Evolutionary conservation across 2,113 vertebrate species (phyloP), one percentile per base, ranked within the genome.

Genomic region (Alligator mississippiensis): DNA sequence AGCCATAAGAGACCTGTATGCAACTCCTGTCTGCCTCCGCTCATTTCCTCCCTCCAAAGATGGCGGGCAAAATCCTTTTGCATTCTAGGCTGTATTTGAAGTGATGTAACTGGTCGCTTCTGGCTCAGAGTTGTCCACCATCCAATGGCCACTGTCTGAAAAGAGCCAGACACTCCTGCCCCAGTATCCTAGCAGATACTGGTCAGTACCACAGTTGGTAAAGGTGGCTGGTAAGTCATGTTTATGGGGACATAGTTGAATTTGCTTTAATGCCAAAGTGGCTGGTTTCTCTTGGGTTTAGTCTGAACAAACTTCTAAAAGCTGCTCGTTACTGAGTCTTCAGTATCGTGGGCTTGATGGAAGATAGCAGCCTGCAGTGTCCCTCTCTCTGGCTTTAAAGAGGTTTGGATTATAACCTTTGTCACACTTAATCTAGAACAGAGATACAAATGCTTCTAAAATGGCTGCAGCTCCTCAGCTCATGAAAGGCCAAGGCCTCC

Each of bases 391-490:
- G 61, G 38, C 38, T n/a, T 17, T 19, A 74, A n/a, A 30, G n/a
- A 58, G 1, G 9, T 57, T 62, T 1, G 0, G 74, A 47, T 80
- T 28, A 17, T 79, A 60, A 58, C 70, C 13, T 59, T n/a, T 57
- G 27, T 18, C 57, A 17, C 34, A 7, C 25, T 4, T 9, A 2
- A 14, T 7, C 10, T 3, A 4, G 8, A 6, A 2, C 87, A 5
- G 38, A 11, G 64, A 2, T 3, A 12, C 0, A 3, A 87, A 47
- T 28, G 0, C 4, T 1, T 3, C 47, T 60, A 2, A 24, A 59
- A 79, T 28, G 1, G 1, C 72, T 19, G 38, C 6, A 4, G 57
- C 24, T 63, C 30, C 57, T 30, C n/a, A 17, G 38, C 18, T 28
- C 62, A 21, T 8, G 59, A 55, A 18, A 62, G 0, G 1, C n/a